Evolutionary conservation across 1,140 invertebrate genomes (phyloP).

Genomic region (Daktulosphaira vitifoliae): DNA sequence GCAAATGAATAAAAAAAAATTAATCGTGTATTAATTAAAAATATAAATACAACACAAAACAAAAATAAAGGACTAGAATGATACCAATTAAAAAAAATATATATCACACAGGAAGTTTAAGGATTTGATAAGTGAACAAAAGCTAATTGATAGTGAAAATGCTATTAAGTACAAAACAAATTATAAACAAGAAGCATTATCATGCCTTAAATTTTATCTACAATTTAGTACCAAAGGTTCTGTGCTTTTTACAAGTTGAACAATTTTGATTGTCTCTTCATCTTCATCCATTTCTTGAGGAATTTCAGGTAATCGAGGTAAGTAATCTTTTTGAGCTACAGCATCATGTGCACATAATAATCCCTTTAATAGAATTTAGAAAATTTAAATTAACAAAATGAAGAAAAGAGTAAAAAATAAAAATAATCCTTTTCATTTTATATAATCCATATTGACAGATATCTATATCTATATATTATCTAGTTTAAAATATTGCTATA

Average conservation of each 20-base stretch:
- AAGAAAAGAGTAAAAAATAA: no score
- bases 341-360: conserved; percentile 86
- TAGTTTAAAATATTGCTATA: no score
- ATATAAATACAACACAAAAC: conserved; percentile 18
- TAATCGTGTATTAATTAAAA: conserved; percentile 22
- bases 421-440: no score
- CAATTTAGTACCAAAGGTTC: conserved; percentile 73
- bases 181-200: conserved; percentile 6
- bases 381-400: no score
- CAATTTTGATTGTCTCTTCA: conserved; percentile 93
- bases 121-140: conserved; percentile 2
- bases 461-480: no score
- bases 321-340: conserved; percentile 89
- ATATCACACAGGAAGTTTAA: background rate
- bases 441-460: no score
- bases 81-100: background rate
- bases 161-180: conserved; percentile 36
- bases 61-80: conserved; percentile 28
- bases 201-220: conserved; percentile 15
- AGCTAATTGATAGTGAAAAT: background rate
- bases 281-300: conserved; percentile 81
- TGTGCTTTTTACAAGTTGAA: conserved; percentile 91
- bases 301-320: conserved; percentile 79
- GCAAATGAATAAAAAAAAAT: conserved; percentile 12
- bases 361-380: conserved; percentile 52